A percentile compares a stretch with the other conserved stretches of the same genome.
These are phyloP conservation scores for Thera obeliscata DNA, from an alignment of 2,888 invertebrate genomes.

Conservation along the genomic window DNA sequence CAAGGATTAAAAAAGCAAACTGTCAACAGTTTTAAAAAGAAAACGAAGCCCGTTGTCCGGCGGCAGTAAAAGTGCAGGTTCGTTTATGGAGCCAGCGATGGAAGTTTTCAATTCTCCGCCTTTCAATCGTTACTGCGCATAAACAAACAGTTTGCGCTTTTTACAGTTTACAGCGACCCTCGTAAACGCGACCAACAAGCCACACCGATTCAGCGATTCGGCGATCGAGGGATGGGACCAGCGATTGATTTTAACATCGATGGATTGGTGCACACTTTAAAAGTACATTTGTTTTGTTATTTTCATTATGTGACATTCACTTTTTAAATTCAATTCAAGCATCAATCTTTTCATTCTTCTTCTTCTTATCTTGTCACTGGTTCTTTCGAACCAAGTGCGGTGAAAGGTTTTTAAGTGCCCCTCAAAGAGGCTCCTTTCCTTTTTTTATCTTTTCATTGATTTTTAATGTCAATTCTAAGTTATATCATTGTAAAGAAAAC, in stretches of 20 bases:
- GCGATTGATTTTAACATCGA: slow-evolving; percentile 27
- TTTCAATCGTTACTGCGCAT: slow-evolving; percentile 64
- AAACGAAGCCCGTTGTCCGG: slow-evolving; percentile 34
- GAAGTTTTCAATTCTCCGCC: slow-evolving; percentile 57
- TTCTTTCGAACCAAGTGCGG: too few species aligned
- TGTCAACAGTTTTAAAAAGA: slow-evolving; percentile 39
- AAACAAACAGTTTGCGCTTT: slow-evolving; percentile 82
- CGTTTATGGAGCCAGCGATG: slow-evolving; percentile 59
- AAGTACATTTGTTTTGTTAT: too few species aligned
- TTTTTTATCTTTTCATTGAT: too few species aligned
- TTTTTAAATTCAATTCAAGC: too few species aligned
- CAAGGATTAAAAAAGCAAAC: slow-evolving; percentile 32
- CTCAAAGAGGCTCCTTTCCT: too few species aligned
- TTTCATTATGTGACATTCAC: too few species aligned
- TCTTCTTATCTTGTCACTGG: too few species aligned
- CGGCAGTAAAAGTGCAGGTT: slow-evolving; percentile 69
- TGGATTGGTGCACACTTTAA: slow-evolving; percentile 6
- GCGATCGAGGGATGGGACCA: slow-evolving; percentile 49
- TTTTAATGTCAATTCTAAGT: too few species aligned
- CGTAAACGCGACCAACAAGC: slow-evolving; percentile 77
- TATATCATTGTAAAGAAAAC: too few species aligned
- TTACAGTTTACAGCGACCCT: slow-evolving; percentile 79
- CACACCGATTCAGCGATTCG: slow-evolving; percentile 76
- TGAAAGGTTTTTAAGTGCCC: too few species aligned
- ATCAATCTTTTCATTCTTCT: too few species aligned